Percentiles rank a stretch among this genome's conserved stretches.
phyloP scores from a whole-genome alignment of 2,113 vertebrate species.

The Cyanoramphus novaezelandiae region DNA sequence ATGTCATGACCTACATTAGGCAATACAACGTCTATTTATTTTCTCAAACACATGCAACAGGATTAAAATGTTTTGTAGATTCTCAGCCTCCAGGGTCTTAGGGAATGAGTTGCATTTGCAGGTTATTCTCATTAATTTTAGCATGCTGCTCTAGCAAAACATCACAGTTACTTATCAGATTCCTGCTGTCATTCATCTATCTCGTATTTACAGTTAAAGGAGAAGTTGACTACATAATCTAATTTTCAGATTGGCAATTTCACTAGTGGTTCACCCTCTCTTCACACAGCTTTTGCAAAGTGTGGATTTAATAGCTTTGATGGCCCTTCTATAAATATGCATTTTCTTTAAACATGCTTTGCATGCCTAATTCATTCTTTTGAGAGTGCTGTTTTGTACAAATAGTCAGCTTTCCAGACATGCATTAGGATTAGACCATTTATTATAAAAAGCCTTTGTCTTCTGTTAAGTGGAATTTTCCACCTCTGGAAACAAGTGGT shows the following conservation, averaged over 20 bases:
- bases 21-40: neutral
- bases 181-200: neutral
- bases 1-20: neutral
- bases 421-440: neutral
- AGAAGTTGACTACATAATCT: neutral
- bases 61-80: neutral
- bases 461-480: neutral
- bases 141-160: neutral
- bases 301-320: neutral
- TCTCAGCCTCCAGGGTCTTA: neutral
- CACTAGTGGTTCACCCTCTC: neutral
- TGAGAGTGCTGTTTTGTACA: neutral
- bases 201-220: neutral
- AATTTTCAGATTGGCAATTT: neutral
- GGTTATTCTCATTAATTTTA: neutral
- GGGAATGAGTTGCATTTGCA: neutral
- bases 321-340: neutral
- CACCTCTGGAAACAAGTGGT: neutral
- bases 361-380: neutral
- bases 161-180: neutral
- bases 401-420: neutral
- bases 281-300: neutral
- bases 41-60: neutral
- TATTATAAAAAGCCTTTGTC: neutral
- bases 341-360: neutral